Evolutionary conservation across 2,888 invertebrate species (phyloP), one percentile per base, ranked within the genome.

Genomic region (Apantesis nais): DNA sequence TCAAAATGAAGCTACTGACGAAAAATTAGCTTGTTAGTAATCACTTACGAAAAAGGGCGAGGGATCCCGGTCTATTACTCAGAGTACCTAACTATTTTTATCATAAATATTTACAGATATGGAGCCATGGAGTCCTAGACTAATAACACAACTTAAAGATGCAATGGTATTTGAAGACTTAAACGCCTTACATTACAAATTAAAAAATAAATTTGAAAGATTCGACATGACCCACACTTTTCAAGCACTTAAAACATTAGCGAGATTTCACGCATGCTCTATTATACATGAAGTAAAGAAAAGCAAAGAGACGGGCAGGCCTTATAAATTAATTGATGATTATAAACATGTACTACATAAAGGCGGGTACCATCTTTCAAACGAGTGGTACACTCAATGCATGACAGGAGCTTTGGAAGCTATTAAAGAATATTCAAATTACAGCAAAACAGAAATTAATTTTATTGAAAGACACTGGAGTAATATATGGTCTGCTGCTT

Each of bases 251-350:
- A 86, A 88, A 70, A 89, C 94, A 4, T 78, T 96, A 63, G 94
- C 95, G 1, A 90, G 91, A 75, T 93, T 96, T 76, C 96, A 96
- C 74, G 93, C 95, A 0, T 88, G 93, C n/a, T 89, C 94, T 4
- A 89, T 96, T n/a, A 89, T 96, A 72, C 95, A 88, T 76, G 96
- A 96, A 86, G 92, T 95, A 74, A 87, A 85, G 25, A 93, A 77
- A 85, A 91, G 82, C 68, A 90, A 80, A 77, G 89, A 86, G 74
- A 83, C 84, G 70, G 72, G 83, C 19, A 79, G 81, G 41, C 29
- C 79, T 29, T 93, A 89, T 71, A 82, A 74, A n/a, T 83, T 93
- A 60, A 82, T 85, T 74, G 88, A 94, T 52, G 89, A 93, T 31
- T 90, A 86, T 75, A 74, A 78, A 66, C 72, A 86, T 25, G 78